phyloP scores from a whole-genome alignment of 2,888 invertebrate genomes.

The Lithophane leautieri region DNA sequence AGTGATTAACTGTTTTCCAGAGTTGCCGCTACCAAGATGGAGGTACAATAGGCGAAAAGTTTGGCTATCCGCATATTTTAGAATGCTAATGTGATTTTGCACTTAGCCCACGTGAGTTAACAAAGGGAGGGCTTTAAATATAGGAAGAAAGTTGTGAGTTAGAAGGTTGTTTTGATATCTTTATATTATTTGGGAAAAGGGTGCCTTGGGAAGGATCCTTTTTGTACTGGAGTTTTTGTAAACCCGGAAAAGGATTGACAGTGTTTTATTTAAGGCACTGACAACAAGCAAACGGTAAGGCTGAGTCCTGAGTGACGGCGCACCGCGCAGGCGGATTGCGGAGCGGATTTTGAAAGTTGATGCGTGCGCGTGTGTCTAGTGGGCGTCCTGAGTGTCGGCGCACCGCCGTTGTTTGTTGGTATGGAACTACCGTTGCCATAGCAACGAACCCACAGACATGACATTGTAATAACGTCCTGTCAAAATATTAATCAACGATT shows the following conservation, averaged over 20 bases:
- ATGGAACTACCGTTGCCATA: too few species aligned
- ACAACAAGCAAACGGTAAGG: too few species aligned
- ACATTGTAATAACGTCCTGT: too few species aligned
- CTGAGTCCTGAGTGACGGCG: too few species aligned
- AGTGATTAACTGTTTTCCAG: conserved; percentile 84
- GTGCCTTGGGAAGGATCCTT: conserved; percentile 1
- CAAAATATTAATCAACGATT: too few species aligned
- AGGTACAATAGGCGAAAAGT: conserved; percentile 80
- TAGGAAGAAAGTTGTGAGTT: conserved; percentile 52
- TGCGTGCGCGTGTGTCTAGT: too few species aligned
- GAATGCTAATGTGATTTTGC: conserved; percentile 77
- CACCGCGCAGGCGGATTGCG: too few species aligned
- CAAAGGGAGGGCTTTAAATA: conserved; percentile 57
- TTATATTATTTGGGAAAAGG: conserved; percentile 47
- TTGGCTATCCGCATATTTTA: conserved; percentile 80
- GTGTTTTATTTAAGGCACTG: neutral
- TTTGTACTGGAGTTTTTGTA: conserved; percentile 8
- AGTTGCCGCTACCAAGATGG: conserved; percentile 65
- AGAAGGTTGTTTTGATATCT: conserved; percentile 59
- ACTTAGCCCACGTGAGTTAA: conserved; percentile 67
- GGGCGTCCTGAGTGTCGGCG: too few species aligned
- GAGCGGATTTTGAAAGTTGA: too few species aligned
- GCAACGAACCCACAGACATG: too few species aligned
- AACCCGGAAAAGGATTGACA: conserved; percentile 21
- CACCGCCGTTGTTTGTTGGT: too few species aligned